Percentiles rank a stretch among this genome's conserved stretches.
Evolutionary conservation across 2,888 invertebrate species (phyloP).

Genomic region (Oscheius myriophilus): DNA sequence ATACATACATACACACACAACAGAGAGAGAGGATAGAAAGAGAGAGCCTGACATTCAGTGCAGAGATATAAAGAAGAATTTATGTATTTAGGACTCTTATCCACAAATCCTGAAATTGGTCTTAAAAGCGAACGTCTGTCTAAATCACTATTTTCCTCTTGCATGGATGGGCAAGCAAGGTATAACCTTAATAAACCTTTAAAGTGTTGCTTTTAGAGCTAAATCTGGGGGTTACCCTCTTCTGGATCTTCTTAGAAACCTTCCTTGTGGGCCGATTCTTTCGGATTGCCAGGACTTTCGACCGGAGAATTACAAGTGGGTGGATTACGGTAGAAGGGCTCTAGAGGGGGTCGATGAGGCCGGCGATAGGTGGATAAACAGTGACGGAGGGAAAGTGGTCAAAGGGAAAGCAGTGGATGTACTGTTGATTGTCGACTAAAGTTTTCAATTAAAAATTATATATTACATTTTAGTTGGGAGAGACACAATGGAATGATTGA

Average conservation of each 20-base stretch:
- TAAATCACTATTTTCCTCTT: conserved; percentile 35
- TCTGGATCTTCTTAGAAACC: conserved; percentile 45
- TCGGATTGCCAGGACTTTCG: conserved; percentile 50
- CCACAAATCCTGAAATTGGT: conserved; percentile 29
- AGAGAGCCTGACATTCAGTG: too few relatives aligned
- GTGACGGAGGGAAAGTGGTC: too few relatives aligned
- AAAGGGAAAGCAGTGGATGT: too few relatives aligned
- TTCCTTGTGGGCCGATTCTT: conserved; percentile 57
- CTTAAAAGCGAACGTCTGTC: conserved; percentile 36
- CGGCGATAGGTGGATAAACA: neutral
- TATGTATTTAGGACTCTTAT: conserved; percentile 24
- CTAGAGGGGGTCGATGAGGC: conserved; percentile 6
- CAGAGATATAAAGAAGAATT: too few relatives aligned
- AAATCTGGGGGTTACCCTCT: conserved; percentile 45
- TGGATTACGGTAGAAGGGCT: conserved; percentile 14
- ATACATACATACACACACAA: too few relatives aligned
- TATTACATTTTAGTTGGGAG: conserved; percentile 51
- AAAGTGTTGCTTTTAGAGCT: conserved; percentile 17
- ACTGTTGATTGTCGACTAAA: too few relatives aligned
- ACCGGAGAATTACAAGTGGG: conserved; percentile 48
- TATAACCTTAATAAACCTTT: neutral
- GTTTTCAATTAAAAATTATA: too few relatives aligned
- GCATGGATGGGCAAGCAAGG: conserved; percentile 45
- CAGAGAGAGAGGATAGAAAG: too few relatives aligned
- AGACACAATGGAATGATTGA: conserved; percentile 57